Conservation (phyloP, 2,113 vertebrate species). For the Laticauda colubrina region DNA sequence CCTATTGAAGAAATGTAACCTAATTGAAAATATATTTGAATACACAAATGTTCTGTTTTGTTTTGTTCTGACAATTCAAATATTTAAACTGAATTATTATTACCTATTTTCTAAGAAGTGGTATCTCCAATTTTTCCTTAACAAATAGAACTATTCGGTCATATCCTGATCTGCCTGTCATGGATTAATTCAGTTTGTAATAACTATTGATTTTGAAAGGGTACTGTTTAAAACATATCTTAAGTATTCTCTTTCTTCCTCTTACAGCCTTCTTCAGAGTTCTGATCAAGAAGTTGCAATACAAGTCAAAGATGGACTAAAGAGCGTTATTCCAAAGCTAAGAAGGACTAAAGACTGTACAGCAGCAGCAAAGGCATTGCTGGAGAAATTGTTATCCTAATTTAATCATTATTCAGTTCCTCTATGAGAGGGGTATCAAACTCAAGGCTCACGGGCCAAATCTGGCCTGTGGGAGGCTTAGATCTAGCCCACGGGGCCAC, state of each 20-base stretch:
- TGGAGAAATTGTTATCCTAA: slow-evolving; percentile 81
- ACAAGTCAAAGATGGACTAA: slow-evolving; percentile 78
- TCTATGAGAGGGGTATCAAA: neutral
- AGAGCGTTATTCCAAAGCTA: slow-evolving; percentile 74
- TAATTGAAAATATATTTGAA: neutral
- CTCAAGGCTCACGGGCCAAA: too few relatives aligned
- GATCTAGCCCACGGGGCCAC: too few relatives aligned
- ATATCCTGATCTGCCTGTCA: neutral
- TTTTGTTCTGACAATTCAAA: neutral
- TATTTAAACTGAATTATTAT: neutral
- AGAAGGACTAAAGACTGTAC: slow-evolving; percentile 72
- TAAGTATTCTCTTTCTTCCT: neutral
- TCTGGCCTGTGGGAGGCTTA: too few relatives aligned
- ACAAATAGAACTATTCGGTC: neutral
- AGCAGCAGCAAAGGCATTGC: slow-evolving; percentile 82
- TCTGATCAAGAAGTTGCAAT: slow-evolving; percentile 71
- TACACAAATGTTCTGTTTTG: neutral
- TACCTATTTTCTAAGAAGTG: neutral
- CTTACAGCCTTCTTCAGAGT: slow-evolving; percentile 84
- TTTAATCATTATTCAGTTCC: slow-evolving; percentile 30
- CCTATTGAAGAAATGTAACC: neutral
- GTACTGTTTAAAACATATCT: neutral
- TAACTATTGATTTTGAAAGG: neutral
- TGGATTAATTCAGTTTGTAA: neutral
- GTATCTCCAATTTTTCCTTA: neutral